Conservation (phyloP, 2,888 invertebrate species). For the Choreutis nemorana region DNA sequence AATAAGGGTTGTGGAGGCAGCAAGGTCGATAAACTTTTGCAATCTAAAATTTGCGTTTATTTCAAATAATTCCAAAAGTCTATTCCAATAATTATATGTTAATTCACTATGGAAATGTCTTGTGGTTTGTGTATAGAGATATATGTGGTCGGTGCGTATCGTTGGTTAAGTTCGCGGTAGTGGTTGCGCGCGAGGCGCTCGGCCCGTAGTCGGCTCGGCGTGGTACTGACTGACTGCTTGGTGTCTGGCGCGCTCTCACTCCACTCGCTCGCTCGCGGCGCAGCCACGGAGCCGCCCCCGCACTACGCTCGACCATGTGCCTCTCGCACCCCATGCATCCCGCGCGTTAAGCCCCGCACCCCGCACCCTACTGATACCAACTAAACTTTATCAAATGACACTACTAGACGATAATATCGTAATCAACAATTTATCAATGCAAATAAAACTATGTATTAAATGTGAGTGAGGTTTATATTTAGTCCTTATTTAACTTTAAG, state of each 20-base stretch:
- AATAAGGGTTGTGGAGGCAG: slow-evolving; percentile 59
- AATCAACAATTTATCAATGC: not conserved
- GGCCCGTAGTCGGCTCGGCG: slow-evolving; percentile 50
- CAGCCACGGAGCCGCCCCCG: slow-evolving; percentile 55
- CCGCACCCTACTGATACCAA: too few relatives aligned
- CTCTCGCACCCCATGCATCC: too few relatives aligned
- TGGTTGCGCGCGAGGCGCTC: slow-evolving; percentile 46
- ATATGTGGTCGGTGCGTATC: slow-evolving; percentile 29
- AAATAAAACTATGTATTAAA: not conserved
- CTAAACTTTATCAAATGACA: too few relatives aligned
- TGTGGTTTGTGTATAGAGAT: not conserved
- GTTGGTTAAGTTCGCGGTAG: slow-evolving; percentile 52
- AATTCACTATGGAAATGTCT: slow-evolving; percentile 9
- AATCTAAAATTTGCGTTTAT: too few relatives aligned
- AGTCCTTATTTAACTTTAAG: not conserved
- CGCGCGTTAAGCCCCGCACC: too few relatives aligned
- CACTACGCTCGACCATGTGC: slow-evolving; percentile 23
- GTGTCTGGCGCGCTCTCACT: slow-evolving; percentile 16
- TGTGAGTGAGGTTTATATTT: not conserved
- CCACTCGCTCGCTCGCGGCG: slow-evolving; percentile 31
- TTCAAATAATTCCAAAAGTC: slow-evolving; percentile 18
- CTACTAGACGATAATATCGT: too few relatives aligned
- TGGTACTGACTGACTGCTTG: slow-evolving; percentile 49
- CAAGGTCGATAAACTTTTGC: slow-evolving; percentile 61
- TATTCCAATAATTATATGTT: slow-evolving; percentile 6